Evolutionary conservation across 2,113 vertebrate genomes (phyloP).

Genomic region (Gobiocypris rarus): DNA sequence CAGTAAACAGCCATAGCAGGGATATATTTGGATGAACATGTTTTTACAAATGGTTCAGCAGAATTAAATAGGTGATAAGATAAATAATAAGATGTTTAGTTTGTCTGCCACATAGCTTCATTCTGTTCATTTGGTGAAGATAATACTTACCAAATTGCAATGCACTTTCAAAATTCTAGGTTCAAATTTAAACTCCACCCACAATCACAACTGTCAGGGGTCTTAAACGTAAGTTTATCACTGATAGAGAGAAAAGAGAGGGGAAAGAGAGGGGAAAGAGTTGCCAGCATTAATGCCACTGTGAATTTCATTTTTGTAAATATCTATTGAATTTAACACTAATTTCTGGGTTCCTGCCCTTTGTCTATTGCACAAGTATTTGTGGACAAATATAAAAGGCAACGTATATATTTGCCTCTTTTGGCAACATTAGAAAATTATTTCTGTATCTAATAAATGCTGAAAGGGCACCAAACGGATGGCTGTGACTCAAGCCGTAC

Average conservation of each 20-base stretch:
- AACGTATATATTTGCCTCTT: constrained; percentile 7
- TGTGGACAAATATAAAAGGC: constrained; percentile 36
- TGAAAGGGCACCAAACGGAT: constrained; percentile 59
- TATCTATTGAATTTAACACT: constrained; percentile 18
- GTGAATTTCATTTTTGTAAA: constrained; percentile 17
- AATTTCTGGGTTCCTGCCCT: neutral
- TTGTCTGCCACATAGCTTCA: neutral
- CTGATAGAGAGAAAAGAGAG: constrained; percentile 67
- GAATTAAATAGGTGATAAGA: neutral
- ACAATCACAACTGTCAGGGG: constrained; percentile 68
- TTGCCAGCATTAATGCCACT: constrained; percentile 16
- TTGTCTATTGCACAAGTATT: neutral
- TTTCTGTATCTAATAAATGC: constrained; percentile 17
- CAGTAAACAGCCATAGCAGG: neutral
- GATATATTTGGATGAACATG: neutral
- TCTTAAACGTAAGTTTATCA: constrained; percentile 70
- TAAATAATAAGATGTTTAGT: neutral
- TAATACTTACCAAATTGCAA: neutral
- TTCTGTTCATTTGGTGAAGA: neutral
- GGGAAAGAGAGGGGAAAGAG: constrained; percentile 48
- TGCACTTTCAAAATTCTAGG: constrained; percentile 20
- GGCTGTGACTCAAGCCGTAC: constrained; percentile 73
- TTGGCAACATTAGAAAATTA: neutral
- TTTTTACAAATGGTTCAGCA: neutral
- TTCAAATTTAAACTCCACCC: constrained; percentile 66